Conservation (phyloP, 2,797 vertebrate species). For the Calcarius lapponicus region DNA sequence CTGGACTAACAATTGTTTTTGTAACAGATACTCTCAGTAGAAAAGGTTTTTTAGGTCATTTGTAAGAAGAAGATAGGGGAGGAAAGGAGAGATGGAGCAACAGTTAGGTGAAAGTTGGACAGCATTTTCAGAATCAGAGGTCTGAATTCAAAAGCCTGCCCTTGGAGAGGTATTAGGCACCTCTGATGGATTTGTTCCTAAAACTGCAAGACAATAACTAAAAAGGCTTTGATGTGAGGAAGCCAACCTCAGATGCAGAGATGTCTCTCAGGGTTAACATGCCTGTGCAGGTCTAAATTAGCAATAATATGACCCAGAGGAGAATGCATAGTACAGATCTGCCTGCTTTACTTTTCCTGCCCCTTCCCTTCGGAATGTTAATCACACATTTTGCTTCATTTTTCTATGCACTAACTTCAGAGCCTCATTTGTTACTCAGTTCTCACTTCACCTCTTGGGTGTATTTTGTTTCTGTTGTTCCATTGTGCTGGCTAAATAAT, state of each 20-base stretch:
- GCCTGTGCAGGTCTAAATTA: not conserved
- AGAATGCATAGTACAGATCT: not conserved
- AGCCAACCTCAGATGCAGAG: not conserved
- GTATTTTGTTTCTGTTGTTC: slow-evolving; percentile 60
- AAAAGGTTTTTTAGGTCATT: not conserved
- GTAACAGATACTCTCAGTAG: not conserved
- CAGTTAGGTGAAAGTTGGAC: not conserved
- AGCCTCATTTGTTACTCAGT: not conserved
- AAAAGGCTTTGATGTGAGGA: not conserved
- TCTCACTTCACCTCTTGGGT: not conserved
- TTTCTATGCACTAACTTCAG: not conserved
- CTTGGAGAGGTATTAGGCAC: not conserved
- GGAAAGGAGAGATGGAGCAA: not conserved
- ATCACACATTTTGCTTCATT: not conserved
- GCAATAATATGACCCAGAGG: not conserved
- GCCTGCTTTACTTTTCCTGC: not conserved
- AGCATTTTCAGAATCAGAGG: not conserved
- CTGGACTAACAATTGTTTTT: not conserved
- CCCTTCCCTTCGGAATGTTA: not conserved
- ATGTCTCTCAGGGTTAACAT: not conserved
- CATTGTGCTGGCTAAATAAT: slow-evolving; percentile 68
- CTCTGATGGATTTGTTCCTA: not conserved
- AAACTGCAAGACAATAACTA: not conserved
- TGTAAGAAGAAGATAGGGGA: not conserved
- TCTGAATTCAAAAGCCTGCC: not conserved